A percentile compares a stretch with the other conserved stretches of the same genome.
phyloP scores from a whole-genome alignment of 2,888 invertebrate species.

The Epiblema foenella region DNA sequence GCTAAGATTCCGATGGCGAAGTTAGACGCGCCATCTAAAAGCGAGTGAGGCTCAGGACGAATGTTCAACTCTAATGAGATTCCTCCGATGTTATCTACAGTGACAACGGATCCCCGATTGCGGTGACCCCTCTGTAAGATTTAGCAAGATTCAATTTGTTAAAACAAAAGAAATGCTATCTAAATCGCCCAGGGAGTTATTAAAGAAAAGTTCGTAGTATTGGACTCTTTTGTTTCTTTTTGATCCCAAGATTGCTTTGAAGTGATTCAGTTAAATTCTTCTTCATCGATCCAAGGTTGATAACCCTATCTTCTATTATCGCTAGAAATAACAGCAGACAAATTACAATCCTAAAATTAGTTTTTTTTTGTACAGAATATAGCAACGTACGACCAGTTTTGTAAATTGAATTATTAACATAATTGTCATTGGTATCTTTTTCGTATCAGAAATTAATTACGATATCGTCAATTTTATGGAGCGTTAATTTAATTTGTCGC shows the following conservation, averaged over 20 bases:
- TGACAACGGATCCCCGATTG: conserved; percentile 82
- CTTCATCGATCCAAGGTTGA: background rate
- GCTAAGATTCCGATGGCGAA: conserved; percentile 67
- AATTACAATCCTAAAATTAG: background rate
- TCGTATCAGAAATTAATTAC: conserved; percentile 17
- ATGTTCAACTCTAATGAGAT: conserved; percentile 80
- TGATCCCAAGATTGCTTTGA: conserved; percentile 24
- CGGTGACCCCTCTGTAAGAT: conserved; percentile 81
- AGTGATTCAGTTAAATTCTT: conserved; percentile 20
- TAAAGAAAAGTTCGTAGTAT: conserved; percentile 28
- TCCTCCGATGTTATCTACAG: conserved; percentile 79
- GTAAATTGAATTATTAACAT: background rate
- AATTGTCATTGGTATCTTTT: background rate
- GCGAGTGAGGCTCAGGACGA: conserved; percentile 60
- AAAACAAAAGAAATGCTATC: conserved; percentile 74
- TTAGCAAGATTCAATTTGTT: conserved; percentile 80
- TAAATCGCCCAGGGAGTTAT: conserved; percentile 57
- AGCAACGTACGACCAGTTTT: background rate
- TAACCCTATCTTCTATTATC: background rate
- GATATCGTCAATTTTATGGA: conserved; percentile 12
- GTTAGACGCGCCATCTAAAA: conserved; percentile 69
- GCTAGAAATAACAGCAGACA: background rate
- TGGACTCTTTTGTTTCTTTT: conserved; percentile 9
- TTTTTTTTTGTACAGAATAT: background rate
- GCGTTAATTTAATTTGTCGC: conserved; percentile 30